Conservation (phyloP, 2,888 invertebrate genomes). For the Catocala fraxini region DNA sequence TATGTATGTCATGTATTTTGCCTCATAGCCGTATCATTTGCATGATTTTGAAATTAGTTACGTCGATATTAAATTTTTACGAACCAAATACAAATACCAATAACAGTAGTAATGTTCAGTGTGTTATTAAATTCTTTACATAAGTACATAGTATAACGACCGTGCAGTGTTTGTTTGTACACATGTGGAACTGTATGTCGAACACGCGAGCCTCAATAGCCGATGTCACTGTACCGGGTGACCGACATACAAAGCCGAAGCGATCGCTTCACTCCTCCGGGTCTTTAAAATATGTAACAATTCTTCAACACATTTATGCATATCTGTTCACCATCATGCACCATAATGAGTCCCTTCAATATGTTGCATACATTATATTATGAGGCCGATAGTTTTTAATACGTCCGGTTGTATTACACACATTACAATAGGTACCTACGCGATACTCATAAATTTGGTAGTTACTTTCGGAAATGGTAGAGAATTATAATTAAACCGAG, state of each 20-base stretch:
- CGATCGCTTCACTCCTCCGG: conserved; percentile 28
- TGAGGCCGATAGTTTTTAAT: conserved; percentile 41
- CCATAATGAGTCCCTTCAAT: conserved; percentile 37
- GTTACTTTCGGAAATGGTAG: conserved; percentile 27
- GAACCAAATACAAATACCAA: neutral
- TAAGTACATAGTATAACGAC: conserved; percentile 16
- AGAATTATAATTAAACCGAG: conserved; percentile 15
- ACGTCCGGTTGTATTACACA: conserved; percentile 38
- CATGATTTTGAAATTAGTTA: too few species aligned
- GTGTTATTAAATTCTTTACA: conserved; percentile 21
- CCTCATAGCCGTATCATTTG: too few species aligned
- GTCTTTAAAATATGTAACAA: conserved; percentile 25
- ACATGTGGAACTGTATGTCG: conserved; percentile 33
- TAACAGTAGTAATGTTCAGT: conserved; percentile 9
- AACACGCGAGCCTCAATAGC: conserved; percentile 34
- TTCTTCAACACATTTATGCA: conserved; percentile 36
- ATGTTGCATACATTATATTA: conserved; percentile 37
- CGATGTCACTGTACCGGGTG: conserved; percentile 39
- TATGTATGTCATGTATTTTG: too few species aligned
- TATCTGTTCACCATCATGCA: conserved; percentile 39
- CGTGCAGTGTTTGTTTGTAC: conserved; percentile 37
- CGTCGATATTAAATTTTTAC: too few species aligned
- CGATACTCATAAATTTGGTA: conserved; percentile 23
- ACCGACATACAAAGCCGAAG: conserved; percentile 41
- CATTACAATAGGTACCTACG: conserved; percentile 14